phyloP scores from a whole-genome alignment of 2,797 vertebrate species.

The Rallus crepitans region DNA sequence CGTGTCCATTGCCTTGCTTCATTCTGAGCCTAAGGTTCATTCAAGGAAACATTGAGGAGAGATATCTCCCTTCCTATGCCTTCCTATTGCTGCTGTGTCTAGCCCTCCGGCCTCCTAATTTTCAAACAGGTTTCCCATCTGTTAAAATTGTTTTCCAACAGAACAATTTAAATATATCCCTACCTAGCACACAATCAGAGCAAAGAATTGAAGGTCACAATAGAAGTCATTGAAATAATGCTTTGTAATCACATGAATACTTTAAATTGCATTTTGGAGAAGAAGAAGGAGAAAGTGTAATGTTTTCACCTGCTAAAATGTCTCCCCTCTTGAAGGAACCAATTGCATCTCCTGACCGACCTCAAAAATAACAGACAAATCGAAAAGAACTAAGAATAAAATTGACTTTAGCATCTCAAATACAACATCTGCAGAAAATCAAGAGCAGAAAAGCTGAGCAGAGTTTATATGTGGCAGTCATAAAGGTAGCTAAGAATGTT shows the following conservation, averaged over 20 bases:
- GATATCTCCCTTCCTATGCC: background rate
- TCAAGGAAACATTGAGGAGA: background rate
- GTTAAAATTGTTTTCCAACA: background rate
- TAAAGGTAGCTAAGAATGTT: background rate
- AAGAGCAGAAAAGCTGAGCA: background rate
- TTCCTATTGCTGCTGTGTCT: background rate
- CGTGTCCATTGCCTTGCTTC: background rate
- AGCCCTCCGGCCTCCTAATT: background rate
- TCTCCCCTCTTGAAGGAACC: background rate
- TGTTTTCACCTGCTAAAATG: background rate
- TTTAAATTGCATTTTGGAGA: background rate
- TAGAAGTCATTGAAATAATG: background rate
- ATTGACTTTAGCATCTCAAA: background rate
- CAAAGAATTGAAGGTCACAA: slow-evolving; percentile 11
- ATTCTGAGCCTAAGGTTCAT: background rate
- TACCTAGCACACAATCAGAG: background rate
- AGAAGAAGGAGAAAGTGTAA: background rate
- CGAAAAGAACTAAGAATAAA: slow-evolving; percentile 44
- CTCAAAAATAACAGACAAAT: slow-evolving; percentile 18
- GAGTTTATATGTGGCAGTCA: background rate
- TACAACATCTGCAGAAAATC: background rate
- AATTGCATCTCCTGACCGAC: background rate
- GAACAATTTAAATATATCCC: background rate
- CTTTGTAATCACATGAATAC: background rate
- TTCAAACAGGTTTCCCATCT: background rate